Evolutionary conservation across 2,797 vertebrate species (phyloP).

Genomic region (Megaceryle alcyon): DNA sequence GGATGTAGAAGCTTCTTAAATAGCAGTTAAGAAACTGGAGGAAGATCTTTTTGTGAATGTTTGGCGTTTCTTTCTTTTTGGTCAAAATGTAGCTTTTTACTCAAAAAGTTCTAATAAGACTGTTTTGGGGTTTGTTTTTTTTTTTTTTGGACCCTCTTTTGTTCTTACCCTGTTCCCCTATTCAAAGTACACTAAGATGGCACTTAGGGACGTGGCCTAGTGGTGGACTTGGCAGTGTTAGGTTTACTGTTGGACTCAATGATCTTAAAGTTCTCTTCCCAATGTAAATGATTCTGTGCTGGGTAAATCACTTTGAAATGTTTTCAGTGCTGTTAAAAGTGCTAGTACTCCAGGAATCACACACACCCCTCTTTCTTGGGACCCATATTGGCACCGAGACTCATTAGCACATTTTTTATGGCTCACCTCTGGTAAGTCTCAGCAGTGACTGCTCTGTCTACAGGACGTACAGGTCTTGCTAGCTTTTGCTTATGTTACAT

Average conservation of each 20-base stretch:
- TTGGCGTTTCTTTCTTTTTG: not conserved
- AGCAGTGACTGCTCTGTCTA: not conserved
- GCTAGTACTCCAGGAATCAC: not conserved
- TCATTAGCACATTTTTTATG: not conserved
- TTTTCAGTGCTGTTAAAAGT: not conserved
- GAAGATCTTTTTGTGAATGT: not conserved
- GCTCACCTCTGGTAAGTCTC: not conserved
- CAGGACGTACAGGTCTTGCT: not conserved
- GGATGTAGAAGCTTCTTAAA: not conserved
- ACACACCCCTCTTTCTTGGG: not conserved
- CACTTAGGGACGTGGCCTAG: not conserved
- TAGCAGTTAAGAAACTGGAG: not conserved
- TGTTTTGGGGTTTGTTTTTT: no score
- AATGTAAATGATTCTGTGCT: not conserved
- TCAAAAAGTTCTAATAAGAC: not conserved
- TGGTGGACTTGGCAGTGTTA: not conserved
- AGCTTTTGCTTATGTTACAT: conserved; percentile 16
- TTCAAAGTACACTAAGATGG: not conserved
- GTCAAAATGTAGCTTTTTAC: not conserved
- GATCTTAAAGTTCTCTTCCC: not conserved
- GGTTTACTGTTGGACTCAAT: not conserved
- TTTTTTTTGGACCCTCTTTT: not conserved
- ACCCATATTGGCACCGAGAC: not conserved
- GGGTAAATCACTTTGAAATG: not conserved
- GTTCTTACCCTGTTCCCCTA: not conserved